A percentile compares a stretch with the other conserved stretches of the same genome.
These are phyloP conservation scores for Drosophila aff. DNA, from an alignment of 1,140 invertebrate genomes.

Conservation along the genomic window DNA sequence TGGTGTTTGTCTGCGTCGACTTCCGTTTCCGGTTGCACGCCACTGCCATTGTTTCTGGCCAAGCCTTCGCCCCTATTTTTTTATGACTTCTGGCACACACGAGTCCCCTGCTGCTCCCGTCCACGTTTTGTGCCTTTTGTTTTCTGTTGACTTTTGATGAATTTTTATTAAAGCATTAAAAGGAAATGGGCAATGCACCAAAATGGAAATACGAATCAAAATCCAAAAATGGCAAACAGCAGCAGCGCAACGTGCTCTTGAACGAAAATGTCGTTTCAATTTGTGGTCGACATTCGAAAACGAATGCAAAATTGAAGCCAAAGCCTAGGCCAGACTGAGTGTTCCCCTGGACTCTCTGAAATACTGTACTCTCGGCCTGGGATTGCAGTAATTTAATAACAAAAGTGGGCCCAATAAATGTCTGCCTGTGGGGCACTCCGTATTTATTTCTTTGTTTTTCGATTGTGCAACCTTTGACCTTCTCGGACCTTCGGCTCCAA, in stretches of 20 bases:
- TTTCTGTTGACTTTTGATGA: constrained; percentile 51
- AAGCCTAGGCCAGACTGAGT: not conserved
- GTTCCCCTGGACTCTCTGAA: too few relatives aligned
- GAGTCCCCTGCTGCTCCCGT: constrained; percentile 1
- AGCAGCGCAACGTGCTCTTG: constrained; percentile 11
- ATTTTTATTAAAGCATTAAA: constrained; percentile 63
- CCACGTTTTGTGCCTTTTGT: constrained; percentile 34
- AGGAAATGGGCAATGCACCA: constrained; percentile 52
- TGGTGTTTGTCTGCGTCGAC: constrained; percentile 69
- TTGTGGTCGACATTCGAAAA: constrained; percentile 14
- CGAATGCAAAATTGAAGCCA: constrained; percentile 4
- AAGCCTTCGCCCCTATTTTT: constrained; percentile 32
- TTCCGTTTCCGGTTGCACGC: constrained; percentile 77
- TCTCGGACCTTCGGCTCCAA: constrained; percentile 42
- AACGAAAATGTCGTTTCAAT: constrained; percentile 44
- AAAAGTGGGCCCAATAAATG: constrained; percentile 15
- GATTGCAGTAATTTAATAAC: constrained; percentile 16
- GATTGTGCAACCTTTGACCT: constrained; percentile 61
- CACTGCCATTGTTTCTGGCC: constrained; percentile 56
- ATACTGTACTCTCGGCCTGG: not conserved
- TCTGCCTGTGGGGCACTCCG: constrained; percentile 5
- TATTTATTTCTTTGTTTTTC: constrained; percentile 44
- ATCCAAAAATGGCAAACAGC: constrained; percentile 5
- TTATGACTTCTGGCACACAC: constrained; percentile 66
- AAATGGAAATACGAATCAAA: constrained; percentile 48